Evolutionary conservation across 1,140 invertebrate species (phyloP).

Genomic region (Drosophila arizonae): DNA sequence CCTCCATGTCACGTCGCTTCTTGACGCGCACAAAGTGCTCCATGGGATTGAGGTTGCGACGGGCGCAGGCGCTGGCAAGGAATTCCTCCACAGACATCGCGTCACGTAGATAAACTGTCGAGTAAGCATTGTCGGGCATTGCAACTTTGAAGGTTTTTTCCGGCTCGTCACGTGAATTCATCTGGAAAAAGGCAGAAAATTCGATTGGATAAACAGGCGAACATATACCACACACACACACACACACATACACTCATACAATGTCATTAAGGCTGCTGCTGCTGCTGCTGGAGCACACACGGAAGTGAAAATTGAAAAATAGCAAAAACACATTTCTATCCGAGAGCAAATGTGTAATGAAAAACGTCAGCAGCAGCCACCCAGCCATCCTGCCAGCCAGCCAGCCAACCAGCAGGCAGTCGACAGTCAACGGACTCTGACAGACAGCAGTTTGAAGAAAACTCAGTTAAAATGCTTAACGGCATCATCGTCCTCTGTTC

Average conservation of each 20-base stretch:
- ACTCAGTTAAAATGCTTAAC: conserved; percentile 78
- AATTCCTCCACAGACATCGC: conserved; percentile 98
- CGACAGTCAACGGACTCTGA: conserved; percentile 35
- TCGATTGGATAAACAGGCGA: conserved; percentile 78
- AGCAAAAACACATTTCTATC: conserved; percentile 74
- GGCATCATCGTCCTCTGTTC: conserved; percentile 44
- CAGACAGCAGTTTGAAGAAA: conserved; percentile 61
- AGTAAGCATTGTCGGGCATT: conserved; percentile 91
- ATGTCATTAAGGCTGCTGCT: conserved; percentile 69
- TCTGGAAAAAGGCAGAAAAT: conserved; percentile 84
- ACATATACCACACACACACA: conserved; percentile 29
- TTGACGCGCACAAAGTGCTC: conserved; percentile 98
- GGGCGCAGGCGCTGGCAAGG: conserved; percentile 93
- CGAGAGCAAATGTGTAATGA: conserved; percentile 71
- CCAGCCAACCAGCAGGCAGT: conserved; percentile 25
- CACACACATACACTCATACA: conserved; percentile 47
- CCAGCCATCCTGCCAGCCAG: conserved; percentile 18
- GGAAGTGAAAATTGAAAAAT: conserved; percentile 81
- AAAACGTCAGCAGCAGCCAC: conserved; percentile 68
- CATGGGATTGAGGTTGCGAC: conserved; percentile 94
- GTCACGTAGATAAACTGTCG: conserved; percentile 92
- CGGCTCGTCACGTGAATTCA: conserved; percentile 90
- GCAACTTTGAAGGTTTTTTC: conserved; percentile 95
- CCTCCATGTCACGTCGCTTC: conserved; percentile 96
- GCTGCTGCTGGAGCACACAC: conserved; percentile 29